Conservation (phyloP, 2,797 vertebrate species). For the Coluber constrictor region DNA sequence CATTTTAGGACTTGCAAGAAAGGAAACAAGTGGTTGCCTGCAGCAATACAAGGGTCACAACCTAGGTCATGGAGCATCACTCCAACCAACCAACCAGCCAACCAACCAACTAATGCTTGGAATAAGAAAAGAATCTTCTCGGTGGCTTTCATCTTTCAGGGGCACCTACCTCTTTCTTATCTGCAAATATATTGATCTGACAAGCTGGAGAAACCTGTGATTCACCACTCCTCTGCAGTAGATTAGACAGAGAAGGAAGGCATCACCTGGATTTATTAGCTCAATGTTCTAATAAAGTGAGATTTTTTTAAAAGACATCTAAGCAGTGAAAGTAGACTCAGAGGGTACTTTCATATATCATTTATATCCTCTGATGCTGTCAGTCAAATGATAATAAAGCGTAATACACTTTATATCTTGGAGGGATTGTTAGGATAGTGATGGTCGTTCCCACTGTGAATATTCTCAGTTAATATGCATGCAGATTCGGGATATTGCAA, state of each 20-base stretch:
- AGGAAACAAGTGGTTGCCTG: rapidly evolving
- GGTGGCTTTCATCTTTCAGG: slow-evolving; percentile 30
- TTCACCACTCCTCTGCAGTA: slow-evolving; percentile 30
- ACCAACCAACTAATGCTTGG: background rate
- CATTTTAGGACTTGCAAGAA: slow-evolving; percentile 5
- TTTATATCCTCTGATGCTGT: background rate
- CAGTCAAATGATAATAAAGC: background rate
- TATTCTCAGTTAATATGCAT: background rate
- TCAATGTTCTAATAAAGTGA: slow-evolving; percentile 13
- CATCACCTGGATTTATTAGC: slow-evolving; percentile 6
- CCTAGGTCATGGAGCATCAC: background rate
- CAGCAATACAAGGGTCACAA: background rate
- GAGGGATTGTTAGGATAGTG: background rate
- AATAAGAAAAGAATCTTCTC: slow-evolving; percentile 28
- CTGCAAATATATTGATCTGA: slow-evolving; percentile 27
- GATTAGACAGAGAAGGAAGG: background rate
- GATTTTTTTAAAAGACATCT: background rate
- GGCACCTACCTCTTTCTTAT: slow-evolving; percentile 25
- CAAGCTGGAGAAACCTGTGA: slow-evolving; percentile 31
- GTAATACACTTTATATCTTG: background rate
- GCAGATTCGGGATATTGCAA: background rate
- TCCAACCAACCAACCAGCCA: background rate
- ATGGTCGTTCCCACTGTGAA: background rate
- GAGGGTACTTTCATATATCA: background rate
- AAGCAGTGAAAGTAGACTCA: slow-evolving; percentile 19